A percentile compares a stretch with the other conserved stretches of the same genome.
Evolutionary conservation across 2,888 invertebrate genomes (phyloP).

Genomic region (Therioaphis trifolii): DNA sequence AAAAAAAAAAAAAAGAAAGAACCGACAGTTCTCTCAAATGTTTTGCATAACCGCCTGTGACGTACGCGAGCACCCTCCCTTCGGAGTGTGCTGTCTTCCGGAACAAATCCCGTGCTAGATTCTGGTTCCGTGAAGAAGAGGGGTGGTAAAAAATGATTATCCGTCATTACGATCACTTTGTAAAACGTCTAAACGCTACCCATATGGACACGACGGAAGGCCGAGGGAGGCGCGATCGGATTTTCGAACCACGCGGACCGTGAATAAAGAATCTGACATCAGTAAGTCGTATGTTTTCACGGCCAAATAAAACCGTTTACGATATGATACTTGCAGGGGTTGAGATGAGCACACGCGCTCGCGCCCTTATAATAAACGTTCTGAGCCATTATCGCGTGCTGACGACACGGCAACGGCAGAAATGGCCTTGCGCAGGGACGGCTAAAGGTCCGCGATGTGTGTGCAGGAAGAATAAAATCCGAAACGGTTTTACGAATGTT

Average conservation of each 20-base stretch:
- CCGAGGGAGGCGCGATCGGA: constrained; percentile 45
- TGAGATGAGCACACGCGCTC: too few species aligned
- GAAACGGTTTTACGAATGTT: too few species aligned
- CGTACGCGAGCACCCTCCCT: not conserved
- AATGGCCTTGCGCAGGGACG: too few species aligned
- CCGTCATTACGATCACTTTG: constrained; percentile 63
- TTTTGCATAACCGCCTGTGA: constrained; percentile 25
- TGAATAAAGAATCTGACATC: constrained; percentile 41
- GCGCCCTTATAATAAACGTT: constrained; percentile 24
- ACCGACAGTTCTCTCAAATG: not conserved
- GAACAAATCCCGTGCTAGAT: constrained; percentile 52
- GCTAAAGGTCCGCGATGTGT: too few species aligned
- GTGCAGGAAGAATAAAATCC: too few species aligned
- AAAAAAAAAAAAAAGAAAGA: constrained; percentile 15
- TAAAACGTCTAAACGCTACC: constrained; percentile 52
- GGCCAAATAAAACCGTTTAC: constrained; percentile 4
- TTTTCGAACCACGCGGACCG: constrained; percentile 51
- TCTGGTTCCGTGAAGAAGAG: not conserved
- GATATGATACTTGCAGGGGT: not conserved
- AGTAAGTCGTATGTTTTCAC: constrained; percentile 49
- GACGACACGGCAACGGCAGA: not conserved
- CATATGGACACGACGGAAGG: not conserved
- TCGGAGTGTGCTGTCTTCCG: constrained; percentile 53
- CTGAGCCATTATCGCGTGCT: constrained; percentile 30
- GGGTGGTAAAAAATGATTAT: constrained; percentile 31